phyloP scores from a whole-genome alignment of 2,888 invertebrate genomes.

The Morpho deidamia region DNA sequence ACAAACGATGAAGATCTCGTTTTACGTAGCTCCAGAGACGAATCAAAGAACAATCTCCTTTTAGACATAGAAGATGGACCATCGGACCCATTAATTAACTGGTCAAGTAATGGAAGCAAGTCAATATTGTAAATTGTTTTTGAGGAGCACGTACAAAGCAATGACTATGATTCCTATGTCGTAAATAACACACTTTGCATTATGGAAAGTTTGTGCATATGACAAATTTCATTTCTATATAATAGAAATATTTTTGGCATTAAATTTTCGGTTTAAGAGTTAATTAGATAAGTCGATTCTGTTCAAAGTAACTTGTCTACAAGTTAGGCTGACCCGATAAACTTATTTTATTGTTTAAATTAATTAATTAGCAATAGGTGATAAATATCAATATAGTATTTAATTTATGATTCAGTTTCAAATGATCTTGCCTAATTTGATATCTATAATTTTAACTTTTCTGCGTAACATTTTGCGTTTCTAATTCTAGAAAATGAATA shows the following conservation, averaged over 20 bases:
- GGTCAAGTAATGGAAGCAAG: slow-evolving; percentile 60
- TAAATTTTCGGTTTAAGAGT: slow-evolving; percentile 1
- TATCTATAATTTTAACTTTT: too few species aligned
- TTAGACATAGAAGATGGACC: slow-evolving; percentile 63
- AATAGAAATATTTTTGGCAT: neutral
- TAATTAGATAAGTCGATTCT: neutral
- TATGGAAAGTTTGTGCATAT: neutral
- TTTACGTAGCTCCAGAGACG: slow-evolving; percentile 37
- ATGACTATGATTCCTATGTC: neutral
- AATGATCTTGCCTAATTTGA: too few species aligned
- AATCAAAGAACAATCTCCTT: slow-evolving; percentile 50
- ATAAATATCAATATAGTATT: too few species aligned
- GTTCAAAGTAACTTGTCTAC: neutral
- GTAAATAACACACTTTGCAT: neutral
- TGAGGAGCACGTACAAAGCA: slow-evolving; percentile 9
- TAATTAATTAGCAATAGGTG: too few species aligned
- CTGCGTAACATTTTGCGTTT: too few species aligned
- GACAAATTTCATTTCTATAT: slow-evolving; percentile 8
- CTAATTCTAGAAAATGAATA: too few species aligned
- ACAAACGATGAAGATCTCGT: slow-evolving; percentile 61
- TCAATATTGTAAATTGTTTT: slow-evolving; percentile 54
- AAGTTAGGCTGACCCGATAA: neutral
- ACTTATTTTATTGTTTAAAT: too few species aligned
- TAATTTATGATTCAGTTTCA: too few species aligned
- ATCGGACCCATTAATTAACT: slow-evolving; percentile 60